Percentiles rank a stretch among this genome's conserved stretches.
These are phyloP conservation scores for Istiophorus platypterus DNA, from an alignment of 2,113 vertebrate species.

Conservation along the genomic window DNA sequence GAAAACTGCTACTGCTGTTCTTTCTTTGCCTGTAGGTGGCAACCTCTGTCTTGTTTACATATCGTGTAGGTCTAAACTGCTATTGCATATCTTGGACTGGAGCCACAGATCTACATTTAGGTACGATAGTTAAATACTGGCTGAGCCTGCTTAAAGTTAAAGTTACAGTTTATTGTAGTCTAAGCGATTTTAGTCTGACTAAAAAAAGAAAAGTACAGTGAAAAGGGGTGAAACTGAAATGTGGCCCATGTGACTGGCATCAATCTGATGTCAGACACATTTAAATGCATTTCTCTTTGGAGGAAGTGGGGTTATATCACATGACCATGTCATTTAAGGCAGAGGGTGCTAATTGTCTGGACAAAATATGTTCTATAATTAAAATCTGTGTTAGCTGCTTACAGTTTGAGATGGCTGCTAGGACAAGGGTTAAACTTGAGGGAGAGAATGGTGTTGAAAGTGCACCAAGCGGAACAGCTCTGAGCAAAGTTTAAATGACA, in stretches of 20 bases:
- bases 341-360: neutral
- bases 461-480: neutral
- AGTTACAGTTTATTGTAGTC: too few species aligned
- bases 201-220: too few species aligned
- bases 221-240: neutral
- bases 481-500: constrained; percentile 11
- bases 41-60: neutral
- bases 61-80: neutral
- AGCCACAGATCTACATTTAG: too few species aligned
- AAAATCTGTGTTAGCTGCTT: neutral
- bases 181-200: neutral
- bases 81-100: neutral
- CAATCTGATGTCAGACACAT: neutral
- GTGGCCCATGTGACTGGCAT: neutral
- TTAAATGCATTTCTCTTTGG: neutral
- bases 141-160: too few species aligned
- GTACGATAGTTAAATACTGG: too few species aligned
- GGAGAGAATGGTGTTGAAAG: neutral
- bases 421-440: neutral
- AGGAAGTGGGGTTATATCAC: neutral
- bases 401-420: neutral
- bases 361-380: neutral
- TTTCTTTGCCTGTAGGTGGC: constrained; percentile 6
- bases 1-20: neutral
- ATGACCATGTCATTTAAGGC: neutral